Conservation (phyloP, 1,140 invertebrate species). For the Colletes latitarsis region DNA sequence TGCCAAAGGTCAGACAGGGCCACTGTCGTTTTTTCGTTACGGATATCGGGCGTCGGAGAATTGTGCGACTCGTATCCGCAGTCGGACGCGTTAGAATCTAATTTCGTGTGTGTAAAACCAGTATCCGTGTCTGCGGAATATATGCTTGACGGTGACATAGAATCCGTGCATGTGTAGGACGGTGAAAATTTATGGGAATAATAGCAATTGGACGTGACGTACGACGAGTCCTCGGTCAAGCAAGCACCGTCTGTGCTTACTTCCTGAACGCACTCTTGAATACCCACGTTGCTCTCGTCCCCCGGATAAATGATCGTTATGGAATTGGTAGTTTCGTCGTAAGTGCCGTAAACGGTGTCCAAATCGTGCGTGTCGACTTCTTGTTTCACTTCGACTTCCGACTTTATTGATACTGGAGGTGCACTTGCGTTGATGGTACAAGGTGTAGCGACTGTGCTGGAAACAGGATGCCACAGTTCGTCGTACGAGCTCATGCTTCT, state of each 20-base stretch:
- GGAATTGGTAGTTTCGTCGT: slow-evolving; percentile 86
- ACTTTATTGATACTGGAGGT: slow-evolving; percentile 64
- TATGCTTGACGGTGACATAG: slow-evolving; percentile 74
- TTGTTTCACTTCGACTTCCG: slow-evolving; percentile 80
- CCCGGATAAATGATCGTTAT: slow-evolving; percentile 87
- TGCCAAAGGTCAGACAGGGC: slow-evolving; percentile 83
- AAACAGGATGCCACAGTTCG: slow-evolving; percentile 28
- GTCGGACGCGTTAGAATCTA: slow-evolving; percentile 72
- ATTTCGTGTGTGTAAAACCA: slow-evolving; percentile 49
- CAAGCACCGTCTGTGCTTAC: slow-evolving; percentile 55
- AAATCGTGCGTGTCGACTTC: slow-evolving; percentile 66
- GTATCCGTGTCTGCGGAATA: slow-evolving; percentile 73
- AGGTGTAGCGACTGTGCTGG: slow-evolving; percentile 21
- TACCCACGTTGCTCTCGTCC: slow-evolving; percentile 76
- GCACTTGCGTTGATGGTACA: not conserved
- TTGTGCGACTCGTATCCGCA: slow-evolving; percentile 79
- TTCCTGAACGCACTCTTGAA: slow-evolving; percentile 76
- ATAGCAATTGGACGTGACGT: slow-evolving; percentile 50
- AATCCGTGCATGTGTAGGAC: slow-evolving; percentile 67
- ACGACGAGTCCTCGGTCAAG: slow-evolving; percentile 44
- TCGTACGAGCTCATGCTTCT: slow-evolving; percentile 55
- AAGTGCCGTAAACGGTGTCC: slow-evolving; percentile 84
- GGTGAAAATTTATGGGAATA: slow-evolving; percentile 63
- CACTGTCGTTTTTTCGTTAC: slow-evolving; percentile 37
- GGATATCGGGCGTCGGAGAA: slow-evolving; percentile 64